Conservation (phyloP, 2,888 invertebrate species). For the Brenthis hecate region DNA sequence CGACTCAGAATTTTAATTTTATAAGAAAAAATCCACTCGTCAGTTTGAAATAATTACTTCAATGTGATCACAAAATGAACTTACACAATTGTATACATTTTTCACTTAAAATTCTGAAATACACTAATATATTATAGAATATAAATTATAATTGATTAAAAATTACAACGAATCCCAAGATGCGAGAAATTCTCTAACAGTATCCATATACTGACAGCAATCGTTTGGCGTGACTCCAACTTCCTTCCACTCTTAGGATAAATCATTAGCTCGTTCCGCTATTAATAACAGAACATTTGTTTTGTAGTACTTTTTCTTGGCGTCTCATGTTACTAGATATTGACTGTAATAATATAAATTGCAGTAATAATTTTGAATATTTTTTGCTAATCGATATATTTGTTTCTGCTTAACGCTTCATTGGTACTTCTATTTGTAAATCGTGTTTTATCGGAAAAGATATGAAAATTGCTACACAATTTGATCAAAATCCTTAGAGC, state of each 20-base stretch:
- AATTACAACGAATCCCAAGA: background rate
- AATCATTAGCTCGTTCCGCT: slow-evolving; percentile 16
- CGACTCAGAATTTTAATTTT: too few species aligned
- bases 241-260: slow-evolving; percentile 9
- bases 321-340: slow-evolving; percentile 6
- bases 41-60: too few species aligned
- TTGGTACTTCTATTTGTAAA: too few species aligned
- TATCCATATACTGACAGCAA: slow-evolving; percentile 7
- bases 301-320: slow-evolving; percentile 13
- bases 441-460: too few species aligned
- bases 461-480: too few species aligned
- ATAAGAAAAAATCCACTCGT: too few species aligned
- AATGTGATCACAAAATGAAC: too few species aligned
- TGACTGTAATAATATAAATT: background rate
- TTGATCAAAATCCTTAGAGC: too few species aligned
- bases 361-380: background rate
- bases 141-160: background rate
- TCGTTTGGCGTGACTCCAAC: slow-evolving; percentile 13
- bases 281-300: slow-evolving; percentile 16
- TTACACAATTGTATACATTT: too few species aligned
- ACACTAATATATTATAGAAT: too few species aligned
- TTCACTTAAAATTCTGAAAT: too few species aligned
- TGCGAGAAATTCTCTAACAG: slow-evolving; percentile 3
- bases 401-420: background rate
- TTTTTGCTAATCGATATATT: background rate